Conservation (phyloP, 2,888 invertebrate species). For the Proisotoma minuta region DNA sequence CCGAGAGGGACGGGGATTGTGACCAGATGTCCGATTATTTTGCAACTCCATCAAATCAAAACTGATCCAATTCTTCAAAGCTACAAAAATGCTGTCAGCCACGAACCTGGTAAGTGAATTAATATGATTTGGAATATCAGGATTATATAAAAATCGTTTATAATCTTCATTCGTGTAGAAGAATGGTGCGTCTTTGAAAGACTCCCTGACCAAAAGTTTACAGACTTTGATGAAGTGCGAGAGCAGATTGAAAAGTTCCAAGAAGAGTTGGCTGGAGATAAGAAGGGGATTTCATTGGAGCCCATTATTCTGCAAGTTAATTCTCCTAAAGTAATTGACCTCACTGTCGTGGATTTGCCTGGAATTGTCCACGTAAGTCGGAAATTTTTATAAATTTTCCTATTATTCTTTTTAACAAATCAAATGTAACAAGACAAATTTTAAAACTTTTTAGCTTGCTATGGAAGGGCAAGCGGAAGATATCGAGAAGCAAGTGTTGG, state of each 20-base stretch:
- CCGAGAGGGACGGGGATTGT: constrained; percentile 29
- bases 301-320: constrained; percentile 94
- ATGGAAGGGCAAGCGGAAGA: constrained; percentile 98
- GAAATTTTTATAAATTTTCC: background rate
- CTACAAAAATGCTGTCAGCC: too few species aligned
- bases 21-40: constrained; percentile 27
- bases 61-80: too few species aligned
- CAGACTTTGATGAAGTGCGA: constrained; percentile 85
- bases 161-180: too few species aligned
- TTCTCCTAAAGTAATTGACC: constrained; percentile 85
- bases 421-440: background rate
- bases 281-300: constrained; percentile 93
- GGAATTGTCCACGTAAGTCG: constrained; percentile 83
- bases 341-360: constrained; percentile 89
- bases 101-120: constrained; percentile 4
- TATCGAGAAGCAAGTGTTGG: constrained; percentile 88
- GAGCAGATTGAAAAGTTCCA: constrained; percentile 90
- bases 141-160: too few species aligned
- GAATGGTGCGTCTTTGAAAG: background rate
- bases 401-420: too few species aligned
- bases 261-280: constrained; percentile 83
- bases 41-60: constrained; percentile 19
- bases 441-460: constrained; percentile 55
- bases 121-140: background rate
- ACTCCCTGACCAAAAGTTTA: constrained; percentile 59